Evolutionary conservation across 2,797 vertebrate species (phyloP).

Genomic region (Hippoglossus hippoglossus): DNA sequence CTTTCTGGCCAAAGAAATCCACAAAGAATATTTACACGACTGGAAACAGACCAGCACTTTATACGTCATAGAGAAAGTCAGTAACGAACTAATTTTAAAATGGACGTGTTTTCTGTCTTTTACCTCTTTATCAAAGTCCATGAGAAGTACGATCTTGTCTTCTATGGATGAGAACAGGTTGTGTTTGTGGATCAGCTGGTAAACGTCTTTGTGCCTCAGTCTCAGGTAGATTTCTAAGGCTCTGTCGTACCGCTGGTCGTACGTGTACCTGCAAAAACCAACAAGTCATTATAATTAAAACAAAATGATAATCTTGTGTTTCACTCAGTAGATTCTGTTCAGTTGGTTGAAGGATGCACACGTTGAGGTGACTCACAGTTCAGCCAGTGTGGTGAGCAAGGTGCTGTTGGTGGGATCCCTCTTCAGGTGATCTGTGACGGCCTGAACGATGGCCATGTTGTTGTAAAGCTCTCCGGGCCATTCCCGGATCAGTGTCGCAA

Average conservation of each 20-base stretch:
- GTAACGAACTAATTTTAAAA: no score
- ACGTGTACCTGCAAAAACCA: conserved; percentile 88
- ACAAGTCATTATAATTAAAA: no score
- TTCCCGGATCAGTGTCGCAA: conserved; percentile 93
- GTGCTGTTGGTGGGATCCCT: conserved; percentile 91
- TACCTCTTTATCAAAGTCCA: conserved; percentile 99
- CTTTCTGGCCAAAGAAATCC: conserved; percentile 87
- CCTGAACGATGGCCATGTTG: conserved; percentile 95
- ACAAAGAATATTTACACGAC: background rate
- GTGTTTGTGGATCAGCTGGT: conserved; percentile 98
- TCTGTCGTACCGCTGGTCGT: conserved; percentile 96
- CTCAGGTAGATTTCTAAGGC: conserved; percentile 97
- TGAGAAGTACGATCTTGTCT: conserved; percentile 98
- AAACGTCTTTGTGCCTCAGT: conserved; percentile 96
- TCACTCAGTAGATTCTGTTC: background rate
- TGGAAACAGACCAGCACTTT: background rate
- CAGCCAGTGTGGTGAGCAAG: conserved; percentile 93
- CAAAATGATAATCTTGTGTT: background rate
- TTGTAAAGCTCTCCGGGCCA: conserved; percentile 99
- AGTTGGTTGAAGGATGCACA: background rate
- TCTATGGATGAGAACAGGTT: conserved; percentile 97
- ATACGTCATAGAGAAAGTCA: no score
- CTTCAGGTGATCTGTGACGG: conserved; percentile 93
- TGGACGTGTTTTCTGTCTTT: background rate
- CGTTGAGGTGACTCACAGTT: conserved; percentile 87